Base-by-base conservation (phyloP, 2,113 vertebrate species). In the Oreotrochilus melanogaster region DNA sequence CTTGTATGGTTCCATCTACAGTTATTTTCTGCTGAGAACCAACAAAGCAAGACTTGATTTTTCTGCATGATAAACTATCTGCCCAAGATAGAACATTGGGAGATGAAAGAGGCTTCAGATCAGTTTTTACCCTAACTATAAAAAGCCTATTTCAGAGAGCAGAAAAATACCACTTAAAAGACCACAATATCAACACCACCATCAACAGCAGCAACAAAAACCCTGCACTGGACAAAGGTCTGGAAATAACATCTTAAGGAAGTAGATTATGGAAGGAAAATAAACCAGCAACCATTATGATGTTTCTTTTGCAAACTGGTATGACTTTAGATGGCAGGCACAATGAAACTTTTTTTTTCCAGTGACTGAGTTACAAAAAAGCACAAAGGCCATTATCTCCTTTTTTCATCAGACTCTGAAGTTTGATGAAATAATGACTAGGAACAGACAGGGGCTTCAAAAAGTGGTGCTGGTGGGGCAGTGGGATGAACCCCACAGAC, bases 401-500 rank as follows among this genome's bases (percentile, higher is more conserved):
- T 30, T 31, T 71, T 67, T 18, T 67, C n/a, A 35, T 1, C 43
- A 9, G 4, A 78, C 25, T 24, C 57, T 18, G 33, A 47, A 2
- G 3, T 23, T 64, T 18, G 16, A 19, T 31, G 35, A 47, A 66
- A 42, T 45, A 70, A 54, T 0, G 0, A 51, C 33, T 25, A 64
- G 19, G 57, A 61, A 71, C 9, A 45, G 27, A 67, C 2, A 4
- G 1, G 1, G 8, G 4, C 48, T 82, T 58, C 17, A 82, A 91
- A 81, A 80, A 85, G 60, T 4, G 4, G 42, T 74, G 61, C 30
- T 25, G 14, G 35, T 7, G 37, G 54, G 91, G n/a, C 11, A 65
- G 6, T 5, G 28, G 8, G 24, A 47, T 47, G 45, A 47, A 47
- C 1, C 31, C 57, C 0, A 0, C 9, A 31, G 60, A 3, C 11